phyloP scores from a whole-genome alignment of 2,888 invertebrate species.

The Drosophila planitibia region DNA sequence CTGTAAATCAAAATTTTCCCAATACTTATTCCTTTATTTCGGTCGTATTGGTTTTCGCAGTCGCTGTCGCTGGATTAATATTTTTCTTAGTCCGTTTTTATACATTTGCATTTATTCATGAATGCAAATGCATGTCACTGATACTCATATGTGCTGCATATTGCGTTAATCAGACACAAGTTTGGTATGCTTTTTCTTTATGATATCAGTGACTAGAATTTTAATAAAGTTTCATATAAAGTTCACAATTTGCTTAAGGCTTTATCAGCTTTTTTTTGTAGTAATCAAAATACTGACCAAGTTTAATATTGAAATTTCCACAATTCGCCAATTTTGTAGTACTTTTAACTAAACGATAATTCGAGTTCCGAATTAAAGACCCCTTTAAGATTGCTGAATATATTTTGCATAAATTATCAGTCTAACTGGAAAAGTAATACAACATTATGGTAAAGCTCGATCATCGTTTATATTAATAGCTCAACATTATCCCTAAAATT shows the following conservation, averaged over 20 bases:
- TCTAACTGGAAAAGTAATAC: not conserved
- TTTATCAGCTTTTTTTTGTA: too few species aligned
- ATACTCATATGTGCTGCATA: slow-evolving; percentile 16
- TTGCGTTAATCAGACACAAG: slow-evolving; percentile 42
- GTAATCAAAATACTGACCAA: not conserved
- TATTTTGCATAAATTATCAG: not conserved
- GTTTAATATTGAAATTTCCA: not conserved
- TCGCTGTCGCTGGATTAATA: not conserved
- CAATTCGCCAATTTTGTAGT: too few species aligned
- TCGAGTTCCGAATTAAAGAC: not conserved
- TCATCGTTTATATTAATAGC: not conserved
- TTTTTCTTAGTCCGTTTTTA: slow-evolving; percentile 1
- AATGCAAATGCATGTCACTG: slow-evolving; percentile 32
- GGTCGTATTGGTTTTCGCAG: slow-evolving; percentile 10
- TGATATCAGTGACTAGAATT: slow-evolving; percentile 4
- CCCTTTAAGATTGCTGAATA: not conserved
- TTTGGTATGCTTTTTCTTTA: slow-evolving; percentile 19
- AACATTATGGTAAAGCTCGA: not conserved
- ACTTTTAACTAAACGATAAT: not conserved
- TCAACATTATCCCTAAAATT: not conserved
- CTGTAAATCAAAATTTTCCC: slow-evolving; percentile 6
- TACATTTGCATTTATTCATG: slow-evolving; percentile 37
- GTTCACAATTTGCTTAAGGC: not conserved
- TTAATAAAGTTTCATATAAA: not conserved
- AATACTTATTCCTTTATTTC: slow-evolving; percentile 11